Evolutionary conservation across 2,797 vertebrate genomes (phyloP), one percentile per base, ranked within the genome.

Genomic region (Dromococcyx pavoninus): DNA sequence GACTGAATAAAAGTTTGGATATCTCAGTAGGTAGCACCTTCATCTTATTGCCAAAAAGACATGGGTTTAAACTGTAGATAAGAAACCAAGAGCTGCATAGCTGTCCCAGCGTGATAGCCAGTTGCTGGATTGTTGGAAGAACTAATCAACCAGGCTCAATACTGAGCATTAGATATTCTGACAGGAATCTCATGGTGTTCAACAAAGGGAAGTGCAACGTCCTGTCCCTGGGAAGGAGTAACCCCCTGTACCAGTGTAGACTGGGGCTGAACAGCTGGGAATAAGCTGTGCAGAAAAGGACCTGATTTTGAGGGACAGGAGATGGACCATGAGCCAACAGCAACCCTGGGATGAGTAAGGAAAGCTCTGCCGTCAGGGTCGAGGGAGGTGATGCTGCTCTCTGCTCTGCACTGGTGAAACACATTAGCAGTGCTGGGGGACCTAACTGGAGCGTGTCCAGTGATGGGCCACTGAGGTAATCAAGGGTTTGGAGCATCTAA

Each of bases 1-100:
- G 39, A 73, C 66, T 85, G 46, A 94, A 70, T 57, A 46, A 78
- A 72, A 23, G 25, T 71, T 74, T 86, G 56, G n/a, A 8, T 82
- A 27, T 37, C 67, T 93, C 72, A 64, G 53, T 37, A n/a, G 57
- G 88, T 60, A 50, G 35, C 32, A 43, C 39, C 69, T 93, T 88
- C 61, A 85, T 86, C 39, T 88, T 30, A 44, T 69, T 78, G 73
- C 88, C 69, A 88, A 85, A 67, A 90, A 56, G 54, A 75, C 62
- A 9, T 43, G 57, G 57, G 25, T 74, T 95, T 86, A 64, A 75
- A 51, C 37, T 54, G 48, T 37, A 58, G 41, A 58, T 93, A 83
- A 95, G 91, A 89, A 86, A 62, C 25, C 9, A 51, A 71, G 64
- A 72, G 10, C 22, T 25, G 69, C 8, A 2, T 77, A 43, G 33